Percentiles rank a stretch among this genome's conserved stretches.
phyloP scores from a whole-genome alignment of 2,797 vertebrate species.

The Rallus crepitans region DNA sequence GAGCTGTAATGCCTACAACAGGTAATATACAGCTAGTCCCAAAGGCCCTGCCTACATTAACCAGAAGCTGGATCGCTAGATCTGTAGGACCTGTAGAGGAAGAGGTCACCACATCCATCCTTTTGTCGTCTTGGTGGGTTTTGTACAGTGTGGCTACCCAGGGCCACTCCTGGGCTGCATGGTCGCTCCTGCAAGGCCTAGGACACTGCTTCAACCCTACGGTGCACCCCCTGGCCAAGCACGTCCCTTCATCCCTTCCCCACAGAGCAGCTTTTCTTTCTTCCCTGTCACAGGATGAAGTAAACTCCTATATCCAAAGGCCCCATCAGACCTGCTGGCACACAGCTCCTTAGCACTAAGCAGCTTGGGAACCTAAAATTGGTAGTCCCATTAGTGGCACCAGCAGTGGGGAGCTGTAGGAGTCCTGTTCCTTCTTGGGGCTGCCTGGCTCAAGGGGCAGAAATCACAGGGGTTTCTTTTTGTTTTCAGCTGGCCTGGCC shows the following conservation, averaged over 20 bases:
- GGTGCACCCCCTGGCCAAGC: rapidly evolving
- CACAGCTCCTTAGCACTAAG: not conserved
- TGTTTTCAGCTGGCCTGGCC: not conserved
- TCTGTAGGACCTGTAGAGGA: not conserved
- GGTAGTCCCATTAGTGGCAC: not conserved
- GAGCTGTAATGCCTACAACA: not conserved
- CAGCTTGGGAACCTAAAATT: not conserved
- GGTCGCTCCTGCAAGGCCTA: not conserved
- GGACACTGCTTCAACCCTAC: not conserved
- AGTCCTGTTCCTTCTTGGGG: not conserved
- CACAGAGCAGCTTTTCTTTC: not conserved
- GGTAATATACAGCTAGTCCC: not conserved
- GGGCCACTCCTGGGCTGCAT: not conserved
- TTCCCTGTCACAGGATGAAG: not conserved
- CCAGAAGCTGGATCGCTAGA: not conserved
- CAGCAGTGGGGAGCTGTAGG: not conserved
- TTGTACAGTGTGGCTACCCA: not conserved
- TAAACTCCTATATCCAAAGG: not conserved
- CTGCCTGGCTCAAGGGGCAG: not conserved
- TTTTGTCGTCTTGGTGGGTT: not conserved
- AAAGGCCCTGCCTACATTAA: not conserved
- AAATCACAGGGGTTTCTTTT: not conserved
- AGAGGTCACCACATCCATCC: not conserved
- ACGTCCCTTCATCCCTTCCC: no score
- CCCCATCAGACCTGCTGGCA: not conserved